phyloP scores from a whole-genome alignment of 2,797 vertebrate genomes.

The Mallotus villosus region DNA sequence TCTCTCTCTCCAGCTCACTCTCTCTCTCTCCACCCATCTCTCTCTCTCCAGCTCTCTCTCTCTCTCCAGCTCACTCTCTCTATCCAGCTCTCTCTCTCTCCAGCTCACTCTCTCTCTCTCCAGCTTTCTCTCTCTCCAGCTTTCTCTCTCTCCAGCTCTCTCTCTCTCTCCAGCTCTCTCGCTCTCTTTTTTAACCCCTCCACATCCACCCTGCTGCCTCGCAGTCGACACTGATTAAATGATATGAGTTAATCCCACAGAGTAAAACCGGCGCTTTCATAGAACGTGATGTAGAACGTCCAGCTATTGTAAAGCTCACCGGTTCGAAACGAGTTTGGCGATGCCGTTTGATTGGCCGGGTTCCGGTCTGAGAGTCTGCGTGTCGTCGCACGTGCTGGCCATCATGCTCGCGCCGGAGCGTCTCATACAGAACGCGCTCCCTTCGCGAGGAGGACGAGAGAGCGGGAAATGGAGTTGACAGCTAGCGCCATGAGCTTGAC shows the following conservation, averaged over 20 bases:
- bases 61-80: too few species aligned
- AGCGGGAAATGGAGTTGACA: conserved; percentile 64
- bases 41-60: too few species aligned
- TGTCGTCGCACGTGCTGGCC: conserved; percentile 36
- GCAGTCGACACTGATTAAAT: conserved; percentile 59
- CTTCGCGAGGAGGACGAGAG: conserved; percentile 31
- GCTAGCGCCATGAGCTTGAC: conserved; percentile 47
- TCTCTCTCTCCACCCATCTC: too few species aligned
- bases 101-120: too few species aligned
- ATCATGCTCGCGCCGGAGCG: neutral
- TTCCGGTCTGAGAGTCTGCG: conserved; percentile 18
- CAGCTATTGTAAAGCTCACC: conserved; percentile 39
- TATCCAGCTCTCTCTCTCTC: too few species aligned
- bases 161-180: neutral
- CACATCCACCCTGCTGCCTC: conserved; percentile 39
- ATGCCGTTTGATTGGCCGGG: conserved; percentile 26
- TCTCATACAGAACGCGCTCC: conserved; percentile 41
- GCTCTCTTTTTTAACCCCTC: conserved; percentile 15
- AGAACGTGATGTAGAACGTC: conserved; percentile 13
- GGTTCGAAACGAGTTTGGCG: conserved; percentile 10
- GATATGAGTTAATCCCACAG: conserved; percentile 52
- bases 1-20: neutral
- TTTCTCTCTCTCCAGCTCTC: neutral
- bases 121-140: too few species aligned
- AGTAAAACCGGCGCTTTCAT: conserved; percentile 50